Evolutionary conservation across 2,113 vertebrate genomes (phyloP).

Genomic region (Gymnogyps californianus): DNA sequence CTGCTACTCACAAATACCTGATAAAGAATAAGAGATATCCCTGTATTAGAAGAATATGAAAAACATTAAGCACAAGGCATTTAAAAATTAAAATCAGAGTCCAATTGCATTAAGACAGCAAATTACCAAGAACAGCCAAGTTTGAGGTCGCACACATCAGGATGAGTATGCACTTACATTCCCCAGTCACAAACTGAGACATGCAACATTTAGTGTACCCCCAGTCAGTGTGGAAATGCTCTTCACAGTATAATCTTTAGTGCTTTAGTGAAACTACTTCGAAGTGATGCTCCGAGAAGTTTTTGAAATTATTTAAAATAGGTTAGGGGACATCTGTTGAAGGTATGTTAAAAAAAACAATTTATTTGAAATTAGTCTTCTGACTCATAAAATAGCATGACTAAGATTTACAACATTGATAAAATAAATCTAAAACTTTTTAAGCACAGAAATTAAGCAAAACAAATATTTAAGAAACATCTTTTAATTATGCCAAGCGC

Average conservation of each 20-base stretch:
- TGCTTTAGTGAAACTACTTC: background rate
- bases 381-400: background rate
- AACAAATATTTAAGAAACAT: background rate
- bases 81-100: background rate
- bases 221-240: background rate
- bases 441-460: background rate
- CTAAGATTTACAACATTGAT: background rate
- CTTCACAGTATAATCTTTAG: background rate
- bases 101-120: background rate
- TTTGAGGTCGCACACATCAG: background rate
- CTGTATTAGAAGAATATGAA: background rate
- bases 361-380: background rate
- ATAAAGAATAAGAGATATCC: slow-evolving; percentile 15
- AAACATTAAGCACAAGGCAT: background rate
- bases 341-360: background rate
- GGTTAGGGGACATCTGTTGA: background rate
- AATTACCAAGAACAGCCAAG: background rate
- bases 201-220: background rate
- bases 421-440: background rate
- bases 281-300: background rate
- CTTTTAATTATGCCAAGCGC: background rate
- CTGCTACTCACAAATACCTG: slow-evolving; percentile 84
- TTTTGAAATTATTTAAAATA: background rate
- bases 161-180: background rate
- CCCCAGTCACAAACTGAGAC: background rate